Percentiles rank a stretch among this genome's conserved stretches.
phyloP scores from a whole-genome alignment of 1,140 invertebrate species.

The Drosophila paulistorum region DNA sequence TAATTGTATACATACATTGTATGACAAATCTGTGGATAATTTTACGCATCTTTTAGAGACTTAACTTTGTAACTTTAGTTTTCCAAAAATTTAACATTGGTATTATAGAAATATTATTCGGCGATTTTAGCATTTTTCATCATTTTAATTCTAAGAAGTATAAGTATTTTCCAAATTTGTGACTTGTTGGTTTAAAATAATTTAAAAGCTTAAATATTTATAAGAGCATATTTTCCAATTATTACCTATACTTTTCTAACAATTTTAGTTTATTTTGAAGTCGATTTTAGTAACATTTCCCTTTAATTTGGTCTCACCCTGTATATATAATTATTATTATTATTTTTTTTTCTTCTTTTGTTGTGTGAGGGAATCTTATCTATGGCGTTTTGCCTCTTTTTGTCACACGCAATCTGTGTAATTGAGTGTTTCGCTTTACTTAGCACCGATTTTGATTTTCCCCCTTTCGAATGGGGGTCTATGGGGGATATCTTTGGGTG shows the following conservation, averaged over 20 bases:
- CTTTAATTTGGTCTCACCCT: conserved; percentile 41
- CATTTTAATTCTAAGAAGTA: too few species aligned
- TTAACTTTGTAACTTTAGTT: too few species aligned
- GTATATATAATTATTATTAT: conserved; percentile 28
- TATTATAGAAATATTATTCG: too few species aligned
- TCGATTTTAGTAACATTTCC: neutral
- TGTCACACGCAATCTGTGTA: conserved; percentile 71
- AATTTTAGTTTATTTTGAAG: neutral
- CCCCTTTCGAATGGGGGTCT: neutral
- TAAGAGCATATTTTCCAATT: too few species aligned
- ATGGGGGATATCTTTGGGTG: neutral
- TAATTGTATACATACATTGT: too few species aligned
- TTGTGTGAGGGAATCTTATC: conserved; percentile 57
- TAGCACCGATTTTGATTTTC: conserved; percentile 38
- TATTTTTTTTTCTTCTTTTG: neutral
- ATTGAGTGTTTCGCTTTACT: conserved; percentile 59
- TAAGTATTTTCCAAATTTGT: too few species aligned
- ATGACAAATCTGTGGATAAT: too few species aligned
- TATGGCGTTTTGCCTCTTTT: conserved; percentile 46
- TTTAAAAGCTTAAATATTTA: too few species aligned
- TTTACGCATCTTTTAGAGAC: too few species aligned
- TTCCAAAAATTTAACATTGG: too few species aligned
- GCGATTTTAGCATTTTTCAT: too few species aligned
- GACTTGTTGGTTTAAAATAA: too few species aligned
- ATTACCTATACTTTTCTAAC: neutral